phyloP scores from a whole-genome alignment of 2,888 invertebrate genomes.

The Strigamia maritima region DNA sequence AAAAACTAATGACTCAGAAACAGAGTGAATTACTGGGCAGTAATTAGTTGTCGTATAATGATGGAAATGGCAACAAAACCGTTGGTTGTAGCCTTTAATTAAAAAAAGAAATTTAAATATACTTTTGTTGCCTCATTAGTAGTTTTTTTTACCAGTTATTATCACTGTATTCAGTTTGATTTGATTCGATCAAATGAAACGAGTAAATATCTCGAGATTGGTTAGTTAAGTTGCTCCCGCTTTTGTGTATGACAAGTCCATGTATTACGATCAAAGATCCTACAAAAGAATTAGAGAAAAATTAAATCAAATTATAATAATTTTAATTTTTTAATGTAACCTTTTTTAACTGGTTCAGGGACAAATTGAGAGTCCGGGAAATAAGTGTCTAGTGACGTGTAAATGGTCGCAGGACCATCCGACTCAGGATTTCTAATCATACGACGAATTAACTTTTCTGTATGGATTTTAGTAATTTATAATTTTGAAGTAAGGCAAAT shows the following conservation, averaged over 20 bases:
- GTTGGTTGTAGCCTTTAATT: conserved; percentile 63
- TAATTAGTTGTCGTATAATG: conserved; percentile 58
- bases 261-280: conserved; percentile 86
- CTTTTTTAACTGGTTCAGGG: conserved; percentile 77
- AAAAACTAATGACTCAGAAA: conserved; percentile 65
- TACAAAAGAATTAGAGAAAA: conserved; percentile 50
- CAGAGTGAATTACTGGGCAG: conserved; percentile 66
- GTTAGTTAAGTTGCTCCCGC: conserved; percentile 76
- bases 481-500: neutral
- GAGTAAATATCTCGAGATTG: conserved; percentile 91
- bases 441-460: conserved; percentile 50
- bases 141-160: conserved; percentile 72
- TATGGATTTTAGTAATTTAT: neutral
- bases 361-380: conserved; percentile 67
- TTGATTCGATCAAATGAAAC: conserved; percentile 84
- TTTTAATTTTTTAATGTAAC: conserved; percentile 54
- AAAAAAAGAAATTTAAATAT: neutral
- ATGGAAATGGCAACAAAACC: conserved; percentile 64
- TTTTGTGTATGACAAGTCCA: conserved; percentile 89
- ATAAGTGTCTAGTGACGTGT: conserved; percentile 59
- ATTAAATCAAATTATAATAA: conserved; percentile 36
- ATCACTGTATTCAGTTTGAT: conserved; percentile 68
- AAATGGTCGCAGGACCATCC: conserved; percentile 61
- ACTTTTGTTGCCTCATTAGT: neutral
- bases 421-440: conserved; percentile 67